phyloP scores from a whole-genome alignment of 2,797 vertebrate species.

The Octomys mimax region DNA sequence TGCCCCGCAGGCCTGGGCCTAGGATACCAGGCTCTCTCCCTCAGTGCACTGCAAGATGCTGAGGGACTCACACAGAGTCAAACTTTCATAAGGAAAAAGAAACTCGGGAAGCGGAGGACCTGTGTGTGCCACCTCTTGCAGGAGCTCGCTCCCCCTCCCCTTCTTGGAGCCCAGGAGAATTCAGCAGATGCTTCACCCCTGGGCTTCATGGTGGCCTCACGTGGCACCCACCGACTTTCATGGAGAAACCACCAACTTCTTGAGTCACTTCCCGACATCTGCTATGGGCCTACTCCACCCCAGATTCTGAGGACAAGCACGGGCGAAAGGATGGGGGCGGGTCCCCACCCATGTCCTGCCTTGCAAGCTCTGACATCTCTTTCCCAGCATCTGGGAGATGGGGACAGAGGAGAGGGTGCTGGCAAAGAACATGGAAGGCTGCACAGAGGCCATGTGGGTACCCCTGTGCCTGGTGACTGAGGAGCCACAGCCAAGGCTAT shows the following conservation, averaged over 20 bases:
- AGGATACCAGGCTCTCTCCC: not conserved
- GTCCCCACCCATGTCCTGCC: not conserved
- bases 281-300: not conserved
- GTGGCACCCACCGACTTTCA: not conserved
- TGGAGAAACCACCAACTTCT: constrained; percentile 57
- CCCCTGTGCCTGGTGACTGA: not conserved
- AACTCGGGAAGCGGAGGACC: not conserved
- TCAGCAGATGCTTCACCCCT: not conserved
- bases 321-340: not conserved
- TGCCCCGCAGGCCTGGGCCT: constrained; percentile 71
- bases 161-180: not conserved
- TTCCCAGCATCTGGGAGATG: not conserved
- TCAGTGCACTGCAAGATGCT: not conserved
- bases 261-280: constrained; percentile 61
- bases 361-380: not conserved
- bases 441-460: not conserved
- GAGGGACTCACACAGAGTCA: constrained; percentile 7
- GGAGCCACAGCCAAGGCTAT: not conserved
- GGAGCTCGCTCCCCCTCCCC: not conserved
- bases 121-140: not conserved
- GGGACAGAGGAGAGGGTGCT: constrained; percentile 13
- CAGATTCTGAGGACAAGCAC: not conserved
- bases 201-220: not conserved
- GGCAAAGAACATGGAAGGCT: constrained; percentile 83
- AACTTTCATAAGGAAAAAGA: not conserved